Base-by-base conservation (phyloP, 1,140 invertebrate species). In the Pseudachorutes palmiensis region DNA sequence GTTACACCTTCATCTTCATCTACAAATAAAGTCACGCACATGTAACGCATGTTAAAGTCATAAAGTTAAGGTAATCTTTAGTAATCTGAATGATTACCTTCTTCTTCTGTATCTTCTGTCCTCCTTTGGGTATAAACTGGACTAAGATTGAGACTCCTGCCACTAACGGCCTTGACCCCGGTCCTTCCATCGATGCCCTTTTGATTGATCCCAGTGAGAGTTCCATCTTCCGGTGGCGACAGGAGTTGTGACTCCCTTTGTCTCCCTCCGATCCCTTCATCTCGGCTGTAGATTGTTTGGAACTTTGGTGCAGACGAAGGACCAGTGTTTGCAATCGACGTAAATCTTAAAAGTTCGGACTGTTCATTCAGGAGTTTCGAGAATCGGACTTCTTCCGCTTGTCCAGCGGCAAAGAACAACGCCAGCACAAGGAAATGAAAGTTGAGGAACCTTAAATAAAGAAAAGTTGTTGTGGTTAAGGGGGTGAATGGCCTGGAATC, bases 321-420 rank as follows among this genome's bases (percentile, higher is more conserved):
- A 22, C 26, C n/a, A 19, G 48, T 62, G 60, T 73, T 73, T 16
- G 72, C 70, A 65, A 74, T 70, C 24, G 72, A 71, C 3, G 72
- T 68, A 59, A 69, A 71, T 29, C 68, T 58, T 41, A 74, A 68
- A 24, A 70, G 29, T 26, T 71, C 66, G 5, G 72, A 28, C 51
- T 71, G 60, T 19, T 68, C 48, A 24, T 63, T 68, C 19, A 74
- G 72, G 9, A 74, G 72, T 36, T 68, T 65, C 28, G 72, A 74
- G 41, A 74, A 74, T 36, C 36, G 36, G 36, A 45, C 36, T 12
- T 45, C 19, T 45, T n/a, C n/a, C n/a, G n/a, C n/a, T n/a, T n/a
- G n/a, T n/a, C n/a, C n/a, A n/a, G n/a, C n/a, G n/a, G n/a, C n/a
- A n/a, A n/a, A n/a, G n/a, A n/a, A n/a, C n/a, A n/a, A n/a, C n/a